Base-by-base conservation (phyloP, 2,113 vertebrate species). In the Phrynosoma platyrhinos region DNA sequence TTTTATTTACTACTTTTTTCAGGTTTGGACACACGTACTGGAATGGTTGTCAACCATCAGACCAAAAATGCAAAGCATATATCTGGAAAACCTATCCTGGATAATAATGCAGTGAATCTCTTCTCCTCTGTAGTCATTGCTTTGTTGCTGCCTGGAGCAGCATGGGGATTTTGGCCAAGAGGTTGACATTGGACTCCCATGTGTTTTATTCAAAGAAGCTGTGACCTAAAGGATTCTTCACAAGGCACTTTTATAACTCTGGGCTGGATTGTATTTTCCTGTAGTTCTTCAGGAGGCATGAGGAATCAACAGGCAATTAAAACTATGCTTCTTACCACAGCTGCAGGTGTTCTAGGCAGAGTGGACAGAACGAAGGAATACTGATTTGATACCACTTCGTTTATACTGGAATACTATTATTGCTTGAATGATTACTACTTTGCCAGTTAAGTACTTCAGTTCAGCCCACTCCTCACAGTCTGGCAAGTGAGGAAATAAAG, bases 81-180 rank as follows among this genome's bases (percentile, higher is more conserved):
- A 93, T 96, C 98, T 82, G 98, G 99, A 68, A 99, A 98, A 87
- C 97, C 98, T 16, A 98, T 99, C 91, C 92, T 99, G 62, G 98
- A 99, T 94, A 99, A 99, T 97, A 99, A 99, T 0, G 96, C 97
- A 0, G 98, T 99, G 23, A 99, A 99, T 93, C 98, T 99, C 25
- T 99, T 99, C 94, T 98, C 99, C 88, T 98, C 98, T 1, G 92
- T 99, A 32, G 92, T 99, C 18, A 83, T 98, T 23, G 98, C 98
- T 4, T 96, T 99, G 58, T 25, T 97, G 68, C 96, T 99, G 82
- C 99, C 99, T 2, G 97, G 98, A n/a, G 74, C 96, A 7, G 98
- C 98, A 0, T 98, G 97, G 95, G 97, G 96, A 0, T 91, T 98
- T 91, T 99, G 98, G 99, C 98, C 98, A 58, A 96, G 94, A 78